Percentiles rank a stretch among this genome's conserved stretches.
Conservation (phyloP, 2,113 vertebrate species). For the Sprattus sprattus region DNA sequence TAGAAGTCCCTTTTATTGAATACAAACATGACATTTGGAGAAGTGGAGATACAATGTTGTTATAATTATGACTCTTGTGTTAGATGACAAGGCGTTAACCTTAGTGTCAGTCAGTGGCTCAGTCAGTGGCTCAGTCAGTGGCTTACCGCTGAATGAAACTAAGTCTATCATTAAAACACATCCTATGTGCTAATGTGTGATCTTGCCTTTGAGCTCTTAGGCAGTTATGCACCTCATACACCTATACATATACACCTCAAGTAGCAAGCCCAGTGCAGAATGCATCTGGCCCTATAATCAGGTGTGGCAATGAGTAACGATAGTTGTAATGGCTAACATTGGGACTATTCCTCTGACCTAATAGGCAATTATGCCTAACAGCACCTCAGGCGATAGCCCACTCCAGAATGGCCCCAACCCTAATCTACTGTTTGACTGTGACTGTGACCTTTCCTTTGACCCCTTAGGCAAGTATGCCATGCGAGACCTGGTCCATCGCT, state of each 20-base stretch:
- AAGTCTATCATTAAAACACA: too few relatives aligned
- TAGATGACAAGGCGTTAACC: background rate
- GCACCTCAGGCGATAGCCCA: background rate
- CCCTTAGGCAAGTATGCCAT: conserved; percentile 92
- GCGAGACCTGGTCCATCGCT: conserved; percentile 95
- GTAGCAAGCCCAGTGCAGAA: too few relatives aligned
- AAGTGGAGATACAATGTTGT: background rate
- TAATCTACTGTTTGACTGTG: too few relatives aligned
- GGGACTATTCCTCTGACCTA: background rate
- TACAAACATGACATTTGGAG: background rate
- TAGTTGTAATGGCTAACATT: background rate
- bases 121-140: background rate
- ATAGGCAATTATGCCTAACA: background rate
- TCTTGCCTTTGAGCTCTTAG: too few relatives aligned
- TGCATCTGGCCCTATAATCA: too few relatives aligned
- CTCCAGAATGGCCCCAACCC: background rate
- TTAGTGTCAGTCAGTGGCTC: background rate
- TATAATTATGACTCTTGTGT: background rate
- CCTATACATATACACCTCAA: too few relatives aligned
- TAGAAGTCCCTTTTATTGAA: background rate
- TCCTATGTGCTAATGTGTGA: too few relatives aligned
- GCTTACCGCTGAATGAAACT: too few relatives aligned
- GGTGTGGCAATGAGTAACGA: too few relatives aligned
- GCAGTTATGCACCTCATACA: too few relatives aligned
- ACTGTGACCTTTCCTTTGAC: background rate